Evolutionary conservation across 2,797 vertebrate species (phyloP), one percentile per base, ranked within the genome.

Genomic region (Myiothlypis chrysogaster): DNA sequence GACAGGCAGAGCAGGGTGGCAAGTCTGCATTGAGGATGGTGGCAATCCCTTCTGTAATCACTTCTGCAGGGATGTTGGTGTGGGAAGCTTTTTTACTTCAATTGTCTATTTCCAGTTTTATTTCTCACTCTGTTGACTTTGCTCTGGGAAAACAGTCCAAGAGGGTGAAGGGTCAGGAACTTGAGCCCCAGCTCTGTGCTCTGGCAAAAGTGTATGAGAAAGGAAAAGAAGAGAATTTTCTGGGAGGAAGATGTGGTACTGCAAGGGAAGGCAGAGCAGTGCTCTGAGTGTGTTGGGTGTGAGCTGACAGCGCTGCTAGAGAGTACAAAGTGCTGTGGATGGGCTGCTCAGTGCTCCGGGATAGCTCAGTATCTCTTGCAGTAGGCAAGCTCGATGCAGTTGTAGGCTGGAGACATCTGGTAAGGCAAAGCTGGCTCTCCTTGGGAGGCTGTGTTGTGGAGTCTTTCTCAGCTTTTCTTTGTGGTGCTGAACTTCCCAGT

Each of bases 181-280:
- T 50, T 1, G 1, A 83, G 30, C 19, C 35, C 10, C 28, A 63
- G 15, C 39, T 52, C 55, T 83, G 50, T 2, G 0, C 20, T 13
- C 34, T 50, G 23, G 32, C 25, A 21, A 41, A 73, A 73, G 35
- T 20, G 18, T 47, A 35, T 25, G 37, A 35, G n/a, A 59, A 61
- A 17, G 59, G 14, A 16, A 19, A 21, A 64, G 43, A 60, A 10
- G 6, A 14, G 17, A 3, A 2, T 69, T 91, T 87, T 65, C 49
- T 68, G 21, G 21, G n/a, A 78, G 39, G 28, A 19, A 83, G 16
- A 4, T 39, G 24, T n/a, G 32, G 12, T 34, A 28, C 0, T 2
- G n/a, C 64, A 47, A 22, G 60, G 49, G 53, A 64, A 59, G 23
- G 19, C 0, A 0, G 14, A 23, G 56, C n/a, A 41, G 24, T 22